Evolutionary conservation across 2,113 vertebrate species (phyloP).

Genomic region (Scopus umbretta): DNA sequence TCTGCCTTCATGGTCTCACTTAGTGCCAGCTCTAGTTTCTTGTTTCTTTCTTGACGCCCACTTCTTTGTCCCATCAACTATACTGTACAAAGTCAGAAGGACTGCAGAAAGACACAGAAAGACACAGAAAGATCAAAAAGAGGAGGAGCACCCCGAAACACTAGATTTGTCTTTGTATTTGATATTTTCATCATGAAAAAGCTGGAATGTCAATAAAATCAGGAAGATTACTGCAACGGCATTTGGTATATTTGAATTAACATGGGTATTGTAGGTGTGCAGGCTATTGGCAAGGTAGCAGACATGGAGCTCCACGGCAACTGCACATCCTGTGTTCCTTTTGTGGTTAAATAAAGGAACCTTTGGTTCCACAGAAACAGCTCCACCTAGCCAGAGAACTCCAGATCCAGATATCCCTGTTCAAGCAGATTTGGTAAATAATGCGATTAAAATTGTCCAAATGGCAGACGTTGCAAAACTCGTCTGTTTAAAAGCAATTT

Average conservation of each 20-base stretch:
- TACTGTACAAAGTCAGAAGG: background rate
- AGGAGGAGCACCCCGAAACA: background rate
- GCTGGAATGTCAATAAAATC: background rate
- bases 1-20: background rate
- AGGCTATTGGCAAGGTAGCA: background rate
- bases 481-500: background rate
- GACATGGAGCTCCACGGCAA: rapidly evolving
- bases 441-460: background rate
- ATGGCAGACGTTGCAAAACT: background rate
- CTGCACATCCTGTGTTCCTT: background rate
- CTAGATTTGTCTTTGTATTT: background rate
- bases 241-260: background rate
- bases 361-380: background rate
- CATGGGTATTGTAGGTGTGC: background rate
- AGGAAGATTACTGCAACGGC: background rate
- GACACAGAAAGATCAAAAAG: background rate
- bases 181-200: background rate
- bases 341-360: background rate
- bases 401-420: background rate
- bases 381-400: background rate
- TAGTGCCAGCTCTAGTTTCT: background rate
- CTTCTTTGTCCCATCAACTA: slow-evolving; percentile 11
- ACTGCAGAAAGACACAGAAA: background rate
- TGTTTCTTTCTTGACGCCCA: background rate
- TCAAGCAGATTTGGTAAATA: background rate